These are phyloP conservation scores for Psittacula echo DNA, from an alignment of 2,797 vertebrate genomes.

Conservation along the genomic window DNA sequence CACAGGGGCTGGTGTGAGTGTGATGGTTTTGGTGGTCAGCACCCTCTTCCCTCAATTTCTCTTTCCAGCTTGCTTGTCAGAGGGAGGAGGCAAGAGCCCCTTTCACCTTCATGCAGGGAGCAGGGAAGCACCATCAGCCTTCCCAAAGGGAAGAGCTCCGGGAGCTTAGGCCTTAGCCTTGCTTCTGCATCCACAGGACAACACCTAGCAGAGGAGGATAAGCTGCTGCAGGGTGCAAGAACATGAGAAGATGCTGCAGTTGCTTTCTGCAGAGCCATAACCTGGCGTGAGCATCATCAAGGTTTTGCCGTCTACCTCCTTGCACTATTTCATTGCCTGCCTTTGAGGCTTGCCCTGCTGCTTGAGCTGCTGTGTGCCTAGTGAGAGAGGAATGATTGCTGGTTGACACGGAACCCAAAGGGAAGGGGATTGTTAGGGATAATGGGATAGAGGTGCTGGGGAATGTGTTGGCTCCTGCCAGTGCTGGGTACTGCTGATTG, in stretches of 20 bases:
- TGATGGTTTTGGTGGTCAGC: neutral
- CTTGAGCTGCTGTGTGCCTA: neutral
- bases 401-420: neutral
- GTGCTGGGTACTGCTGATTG: neutral
- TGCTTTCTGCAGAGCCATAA: accelerated
- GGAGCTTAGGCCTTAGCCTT: neutral
- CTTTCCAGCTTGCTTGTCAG: neutral
- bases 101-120: neutral
- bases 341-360: neutral
- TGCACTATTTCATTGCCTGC: neutral
- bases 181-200: neutral
- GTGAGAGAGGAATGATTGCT: neutral
- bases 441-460: neutral
- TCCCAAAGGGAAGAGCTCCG: neutral
- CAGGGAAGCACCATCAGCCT: neutral
- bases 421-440: neutral
- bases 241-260: neutral
- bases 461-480: neutral
- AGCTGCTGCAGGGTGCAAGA: neutral
- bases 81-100: neutral
- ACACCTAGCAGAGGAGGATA: neutral
- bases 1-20: too few species aligned
- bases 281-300: accelerated
- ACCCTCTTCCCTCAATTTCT: neutral
- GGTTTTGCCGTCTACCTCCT: neutral